A percentile compares a stretch with the other conserved stretches of the same genome.
These are phyloP conservation scores for Cephus nigrinus DNA, from an alignment of 2,888 invertebrate species.

Conservation along the genomic window DNA sequence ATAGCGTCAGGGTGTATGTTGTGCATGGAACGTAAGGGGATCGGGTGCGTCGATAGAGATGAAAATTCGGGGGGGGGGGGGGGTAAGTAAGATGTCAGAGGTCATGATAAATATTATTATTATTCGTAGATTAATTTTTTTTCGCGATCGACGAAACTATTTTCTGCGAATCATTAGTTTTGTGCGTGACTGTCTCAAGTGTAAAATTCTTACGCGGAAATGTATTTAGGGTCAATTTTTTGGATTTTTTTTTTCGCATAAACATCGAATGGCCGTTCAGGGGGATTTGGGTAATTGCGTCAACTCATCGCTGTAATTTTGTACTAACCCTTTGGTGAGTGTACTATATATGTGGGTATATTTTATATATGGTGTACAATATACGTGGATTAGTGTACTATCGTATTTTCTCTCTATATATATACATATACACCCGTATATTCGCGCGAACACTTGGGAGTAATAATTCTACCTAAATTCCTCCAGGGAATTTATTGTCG, in stretches of 20 bases:
- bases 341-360: neutral
- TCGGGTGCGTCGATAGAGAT: neutral
- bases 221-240: neutral
- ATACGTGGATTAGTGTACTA: no score
- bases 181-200: neutral
- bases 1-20: neutral
- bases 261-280: neutral
- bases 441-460: no score
- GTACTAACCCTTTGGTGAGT: neutral
- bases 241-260: neutral
- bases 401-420: neutral
- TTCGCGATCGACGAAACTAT: neutral
- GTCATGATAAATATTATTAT: neutral
- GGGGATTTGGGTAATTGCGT: neutral
- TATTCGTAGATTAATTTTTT: neutral
- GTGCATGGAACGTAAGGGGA: neutral
- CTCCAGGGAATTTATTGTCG: no score
- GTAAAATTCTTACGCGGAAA: neutral
- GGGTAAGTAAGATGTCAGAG: no score
- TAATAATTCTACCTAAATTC: no score
- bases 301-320: neutral
- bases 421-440: neutral
- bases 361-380: no score
- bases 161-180: neutral
- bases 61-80: no score